Percentiles rank a stretch among this genome's conserved stretches.
phyloP scores from a whole-genome alignment of 2,888 invertebrate species.

The Drosophila emarginata region DNA sequence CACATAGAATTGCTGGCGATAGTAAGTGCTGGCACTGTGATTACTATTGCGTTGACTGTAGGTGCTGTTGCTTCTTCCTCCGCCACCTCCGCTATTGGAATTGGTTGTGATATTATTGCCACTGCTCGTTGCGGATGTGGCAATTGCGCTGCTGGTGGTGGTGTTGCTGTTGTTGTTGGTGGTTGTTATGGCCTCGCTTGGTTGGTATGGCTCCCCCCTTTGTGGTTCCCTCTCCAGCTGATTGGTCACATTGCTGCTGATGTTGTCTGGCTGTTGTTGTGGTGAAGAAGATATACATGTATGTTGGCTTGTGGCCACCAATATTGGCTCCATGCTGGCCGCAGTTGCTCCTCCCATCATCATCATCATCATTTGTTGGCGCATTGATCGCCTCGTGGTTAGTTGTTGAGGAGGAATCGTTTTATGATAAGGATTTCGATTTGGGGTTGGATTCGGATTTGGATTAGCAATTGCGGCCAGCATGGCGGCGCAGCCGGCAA shows the following conservation, averaged over 20 bases:
- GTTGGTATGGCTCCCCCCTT: conserved; percentile 2
- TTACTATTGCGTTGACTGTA: conserved; percentile 39
- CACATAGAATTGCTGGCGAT: conserved; percentile 80
- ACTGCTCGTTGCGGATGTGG: conserved; percentile 32
- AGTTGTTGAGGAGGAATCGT: conserved; percentile 6
- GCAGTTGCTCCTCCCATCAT: conserved; percentile 55
- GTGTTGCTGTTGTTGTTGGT: conserved; percentile 26
- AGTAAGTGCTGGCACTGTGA: conserved; percentile 55
- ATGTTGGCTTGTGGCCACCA: conserved; percentile 51
- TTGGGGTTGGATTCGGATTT: conserved; percentile 36
- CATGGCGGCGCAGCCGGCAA: conserved; percentile 66
- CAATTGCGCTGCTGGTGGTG: background rate
- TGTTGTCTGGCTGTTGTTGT: conserved; percentile 59
- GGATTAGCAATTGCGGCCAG: conserved; percentile 69
- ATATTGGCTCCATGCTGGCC: conserved; percentile 68
- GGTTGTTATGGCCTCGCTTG: conserved; percentile 40
- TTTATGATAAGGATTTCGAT: conserved; percentile 20
- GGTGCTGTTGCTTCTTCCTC: conserved; percentile 40
- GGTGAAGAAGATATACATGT: conserved; percentile 75
- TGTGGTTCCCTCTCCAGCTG: conserved; percentile 14
- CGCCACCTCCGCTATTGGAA: conserved; percentile 11
- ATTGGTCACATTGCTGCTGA: conserved; percentile 23
- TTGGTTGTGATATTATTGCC: conserved; percentile 9
- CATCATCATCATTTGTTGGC: conserved; percentile 15
- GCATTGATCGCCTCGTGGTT: conserved; percentile 30